Conservation (phyloP, 2,113 vertebrate species). For the Albula glossodonta region DNA sequence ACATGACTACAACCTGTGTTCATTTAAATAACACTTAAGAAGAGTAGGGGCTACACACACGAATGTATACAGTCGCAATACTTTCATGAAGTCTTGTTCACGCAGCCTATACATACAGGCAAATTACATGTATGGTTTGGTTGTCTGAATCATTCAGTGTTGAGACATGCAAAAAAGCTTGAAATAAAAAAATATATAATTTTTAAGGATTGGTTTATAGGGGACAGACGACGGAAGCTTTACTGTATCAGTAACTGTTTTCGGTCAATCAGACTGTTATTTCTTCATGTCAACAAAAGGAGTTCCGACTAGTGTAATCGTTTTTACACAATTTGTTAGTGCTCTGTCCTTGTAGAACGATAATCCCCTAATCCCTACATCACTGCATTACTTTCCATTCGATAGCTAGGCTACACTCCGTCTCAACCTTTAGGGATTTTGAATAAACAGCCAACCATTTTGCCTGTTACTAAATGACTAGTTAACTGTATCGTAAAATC, state of each 20-base stretch:
- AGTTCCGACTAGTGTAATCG: neutral
- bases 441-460: neutral
- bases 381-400: constrained; percentile 53
- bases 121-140: too few species aligned
- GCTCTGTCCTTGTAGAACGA: constrained; percentile 56
- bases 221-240: too few species aligned
- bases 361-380: constrained; percentile 71
- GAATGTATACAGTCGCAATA: too few species aligned
- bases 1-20: too few species aligned
- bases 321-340: constrained; percentile 31
- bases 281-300: neutral
- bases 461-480: neutral
- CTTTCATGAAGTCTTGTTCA: too few species aligned
- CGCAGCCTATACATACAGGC: too few species aligned
- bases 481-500: neutral
- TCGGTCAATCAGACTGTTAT: neutral
- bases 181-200: too few species aligned
- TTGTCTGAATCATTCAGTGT: too few species aligned
- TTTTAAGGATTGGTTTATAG: too few species aligned
- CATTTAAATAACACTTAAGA: too few species aligned
- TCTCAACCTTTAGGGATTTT: neutral
- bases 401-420: neutral
- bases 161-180: too few species aligned
- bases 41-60: too few species aligned
- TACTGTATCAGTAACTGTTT: neutral